These are phyloP conservation scores for Maccullochella peelii DNA, from an alignment of 2,113 vertebrate genomes.

Conservation along the genomic window DNA sequence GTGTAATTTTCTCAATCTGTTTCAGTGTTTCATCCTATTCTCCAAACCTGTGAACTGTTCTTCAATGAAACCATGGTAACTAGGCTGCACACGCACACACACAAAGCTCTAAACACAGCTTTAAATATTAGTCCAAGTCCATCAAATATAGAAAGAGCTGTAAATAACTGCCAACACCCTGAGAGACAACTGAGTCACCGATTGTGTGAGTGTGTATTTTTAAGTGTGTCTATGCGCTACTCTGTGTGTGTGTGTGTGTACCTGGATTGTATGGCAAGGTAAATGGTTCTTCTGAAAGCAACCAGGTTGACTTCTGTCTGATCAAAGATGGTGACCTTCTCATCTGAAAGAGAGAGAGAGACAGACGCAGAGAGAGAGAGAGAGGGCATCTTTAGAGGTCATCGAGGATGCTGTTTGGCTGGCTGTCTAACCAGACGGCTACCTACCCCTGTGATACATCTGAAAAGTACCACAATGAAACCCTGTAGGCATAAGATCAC, in stretches of 20 bases:
- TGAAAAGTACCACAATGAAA: no score
- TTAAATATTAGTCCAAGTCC: conserved; percentile 62
- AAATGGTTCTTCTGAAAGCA: conserved; percentile 97
- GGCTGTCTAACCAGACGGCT: no score
- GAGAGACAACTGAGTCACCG: conserved; percentile 47
- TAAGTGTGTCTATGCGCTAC: not conserved
- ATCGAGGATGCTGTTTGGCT: not conserved
- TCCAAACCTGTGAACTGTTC: conserved; percentile 30
- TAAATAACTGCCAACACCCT: conserved; percentile 55
- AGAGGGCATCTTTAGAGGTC: not conserved
- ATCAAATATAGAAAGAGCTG: conserved; percentile 59
- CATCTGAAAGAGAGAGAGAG: conserved; percentile 66
- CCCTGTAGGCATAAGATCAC: no score
- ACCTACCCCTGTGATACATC: no score
- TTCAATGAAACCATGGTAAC: conserved; percentile 57
- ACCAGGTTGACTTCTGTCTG: conserved; percentile 98
- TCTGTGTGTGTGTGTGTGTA: conserved; percentile 70
- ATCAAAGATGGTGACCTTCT: conserved; percentile 96
- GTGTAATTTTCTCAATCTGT: conserved; percentile 2
- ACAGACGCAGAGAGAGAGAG: not conserved
- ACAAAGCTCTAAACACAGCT: conserved; percentile 19
- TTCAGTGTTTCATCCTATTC: conserved; percentile 25
- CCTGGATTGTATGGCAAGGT: conserved; percentile 99
- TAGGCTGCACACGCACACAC: not conserved
- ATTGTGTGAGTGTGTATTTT: conserved; percentile 32